Evolutionary conservation across 2,797 vertebrate genomes (phyloP), one percentile per base, ranked within the genome.

Genomic region (Uromys caudimaculatus): DNA sequence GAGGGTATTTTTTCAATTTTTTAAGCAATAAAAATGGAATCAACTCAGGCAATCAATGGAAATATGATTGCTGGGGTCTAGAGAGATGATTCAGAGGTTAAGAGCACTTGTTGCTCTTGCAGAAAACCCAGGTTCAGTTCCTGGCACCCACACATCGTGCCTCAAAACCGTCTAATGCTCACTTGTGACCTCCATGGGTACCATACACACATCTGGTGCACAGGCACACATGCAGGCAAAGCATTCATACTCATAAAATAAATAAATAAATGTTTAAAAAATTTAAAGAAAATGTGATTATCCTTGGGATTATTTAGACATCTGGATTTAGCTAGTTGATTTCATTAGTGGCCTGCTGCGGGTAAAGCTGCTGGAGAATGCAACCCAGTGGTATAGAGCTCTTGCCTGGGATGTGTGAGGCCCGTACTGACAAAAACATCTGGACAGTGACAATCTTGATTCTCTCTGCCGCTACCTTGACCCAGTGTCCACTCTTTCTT

Each of bases 1-100:
- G 3, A 88, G 17, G 16, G 62, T 67, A 9, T 27, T 52, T 89
- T 58, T 77, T 38, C 29, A 89, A 71, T 27, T 35, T 85, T 90
- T 93, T 35, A 64, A 91, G 89, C 41, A 58, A 84, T 17, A 90
- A 60, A 84, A 90, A 69, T 56, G 64, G 58, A 64, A 76, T 76
- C 56, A 60, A 47, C 77, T 95, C 52, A 76, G 87, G 27, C 14
- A 69, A 87, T 24, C 27, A 69, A 60, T 60, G 58, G 82, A 88
- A 84, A 84, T 54, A 27, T 71, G 44, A 95, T 95, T 16, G 21
- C n/a, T 24, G 12, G 54, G 3, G 12, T 6, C 78, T 41, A 60
- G 12, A 60, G 54, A 41, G 13, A 41, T 82, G 79, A 17, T 24
- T 44, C 38, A 19, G 38, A 9, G 24, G 24, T 44, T 60, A 83